phyloP scores from a whole-genome alignment of 2,113 vertebrate genomes.

The Grantiella picta region DNA sequence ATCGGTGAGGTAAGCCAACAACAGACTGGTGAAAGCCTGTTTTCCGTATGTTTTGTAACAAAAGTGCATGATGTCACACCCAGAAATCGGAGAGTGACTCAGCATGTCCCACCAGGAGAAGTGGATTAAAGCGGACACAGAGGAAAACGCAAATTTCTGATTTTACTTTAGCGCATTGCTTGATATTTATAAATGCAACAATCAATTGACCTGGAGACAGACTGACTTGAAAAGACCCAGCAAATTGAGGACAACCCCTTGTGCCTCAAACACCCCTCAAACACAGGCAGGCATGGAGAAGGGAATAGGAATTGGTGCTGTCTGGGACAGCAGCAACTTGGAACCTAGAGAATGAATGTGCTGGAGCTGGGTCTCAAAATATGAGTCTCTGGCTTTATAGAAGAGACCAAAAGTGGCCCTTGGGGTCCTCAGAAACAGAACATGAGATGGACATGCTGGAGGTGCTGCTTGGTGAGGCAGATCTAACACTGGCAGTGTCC shows the following conservation, averaged over 20 bases:
- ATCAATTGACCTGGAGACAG: not conserved
- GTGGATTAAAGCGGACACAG: not conserved
- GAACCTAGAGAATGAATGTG: not conserved
- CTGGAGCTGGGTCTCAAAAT: not conserved
- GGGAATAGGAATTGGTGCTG: not conserved
- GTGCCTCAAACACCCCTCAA: not conserved
- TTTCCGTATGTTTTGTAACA: constrained; percentile 4
- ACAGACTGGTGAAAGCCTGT: not conserved
- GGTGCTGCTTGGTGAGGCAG: not conserved
- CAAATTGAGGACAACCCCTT: not conserved
- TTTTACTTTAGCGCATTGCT: not conserved
- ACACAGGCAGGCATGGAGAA: not conserved
- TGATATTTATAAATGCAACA: not conserved
- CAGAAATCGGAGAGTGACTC: constrained; percentile 7
- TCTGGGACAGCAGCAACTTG: not conserved
- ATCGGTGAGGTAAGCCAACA: not conserved
- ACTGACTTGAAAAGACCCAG: not conserved
- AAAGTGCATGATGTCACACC: not conserved
- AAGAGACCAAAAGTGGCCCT: not conserved
- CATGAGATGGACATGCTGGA: not conserved
- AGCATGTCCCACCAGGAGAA: not conserved
- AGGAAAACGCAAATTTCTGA: not conserved
- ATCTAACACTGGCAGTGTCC: not conserved
- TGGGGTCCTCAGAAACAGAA: not conserved
- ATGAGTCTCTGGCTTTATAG: not conserved